A percentile compares a stretch with the other conserved stretches of the same genome.
These are phyloP conservation scores for Brachypteracias leptosomus DNA, from an alignment of 2,113 vertebrate species.

Conservation along the genomic window DNA sequence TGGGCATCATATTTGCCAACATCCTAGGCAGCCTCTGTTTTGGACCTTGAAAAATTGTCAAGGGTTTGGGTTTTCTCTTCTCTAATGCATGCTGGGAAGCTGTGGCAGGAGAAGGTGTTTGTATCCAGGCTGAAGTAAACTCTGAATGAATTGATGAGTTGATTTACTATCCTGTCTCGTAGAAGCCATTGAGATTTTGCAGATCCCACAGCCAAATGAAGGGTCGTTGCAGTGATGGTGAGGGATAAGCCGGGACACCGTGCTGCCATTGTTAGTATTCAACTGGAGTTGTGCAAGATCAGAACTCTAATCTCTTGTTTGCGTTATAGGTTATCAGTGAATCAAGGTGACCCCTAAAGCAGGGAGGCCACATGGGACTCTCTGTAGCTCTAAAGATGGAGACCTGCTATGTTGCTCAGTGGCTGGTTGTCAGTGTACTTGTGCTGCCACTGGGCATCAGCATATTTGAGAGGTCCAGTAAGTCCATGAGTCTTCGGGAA, in stretches of 20 bases:
- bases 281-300: neutral
- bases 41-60: neutral
- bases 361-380: neutral
- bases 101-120: neutral
- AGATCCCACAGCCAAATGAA: neutral
- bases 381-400: neutral
- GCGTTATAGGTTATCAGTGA: neutral
- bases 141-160: neutral
- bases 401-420: neutral
- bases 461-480: neutral
- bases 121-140: neutral
- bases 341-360: conserved; percentile 8
- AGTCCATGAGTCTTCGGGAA: neutral
- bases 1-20: neutral
- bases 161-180: neutral
- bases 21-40: neutral
- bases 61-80: neutral
- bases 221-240: neutral
- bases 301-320: conserved; percentile 3
- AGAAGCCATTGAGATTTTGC: neutral
- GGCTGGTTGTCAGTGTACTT: neutral
- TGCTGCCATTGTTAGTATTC: neutral
- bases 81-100: neutral
- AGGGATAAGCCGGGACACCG: neutral
- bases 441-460: neutral